Percentiles rank a stretch among this genome's conserved stretches.
phyloP scores from a whole-genome alignment of 2,888 invertebrate genomes.

The Drosophila ezoana region DNA sequence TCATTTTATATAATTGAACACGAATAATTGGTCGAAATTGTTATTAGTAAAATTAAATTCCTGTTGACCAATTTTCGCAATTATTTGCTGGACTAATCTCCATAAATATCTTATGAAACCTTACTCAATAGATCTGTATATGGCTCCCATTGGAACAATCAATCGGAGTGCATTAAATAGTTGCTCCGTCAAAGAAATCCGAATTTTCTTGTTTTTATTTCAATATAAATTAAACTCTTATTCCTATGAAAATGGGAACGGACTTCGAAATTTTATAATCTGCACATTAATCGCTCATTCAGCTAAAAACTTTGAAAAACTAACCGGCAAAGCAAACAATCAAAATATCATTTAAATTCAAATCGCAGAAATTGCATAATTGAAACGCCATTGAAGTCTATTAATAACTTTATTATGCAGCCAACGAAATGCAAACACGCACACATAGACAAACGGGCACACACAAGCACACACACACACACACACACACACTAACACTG shows the following conservation, averaged over 20 bases:
- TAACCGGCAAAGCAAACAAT: conserved; percentile 60
- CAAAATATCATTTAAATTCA: conserved; percentile 77
- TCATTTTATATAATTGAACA: too few relatives aligned
- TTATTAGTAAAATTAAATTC: too few relatives aligned
- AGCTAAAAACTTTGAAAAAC: conserved; percentile 33
- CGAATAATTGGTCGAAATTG: too few relatives aligned
- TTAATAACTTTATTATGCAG: conserved; percentile 77
- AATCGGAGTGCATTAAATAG: too few relatives aligned
- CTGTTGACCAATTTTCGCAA: too few relatives aligned
- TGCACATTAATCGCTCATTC: conserved; percentile 31
- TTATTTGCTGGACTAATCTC: too few relatives aligned
- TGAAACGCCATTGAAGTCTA: conserved; percentile 77
- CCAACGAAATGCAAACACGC: conserved; percentile 61
- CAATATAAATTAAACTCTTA: conserved; percentile 1
- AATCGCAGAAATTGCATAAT: conserved; percentile 79
- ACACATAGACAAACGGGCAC: conserved; percentile 2
- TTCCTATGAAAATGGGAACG: conserved; percentile 18
- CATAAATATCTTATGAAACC: too few relatives aligned
- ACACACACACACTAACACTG: conserved; percentile 4
- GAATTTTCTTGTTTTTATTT: neutral
- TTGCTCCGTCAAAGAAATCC: too few relatives aligned
- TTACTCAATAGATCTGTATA: too few relatives aligned
- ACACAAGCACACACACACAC: neutral
- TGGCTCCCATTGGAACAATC: too few relatives aligned
- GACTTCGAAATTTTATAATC: conserved; percentile 16